phyloP scores from a whole-genome alignment of 1,140 invertebrate genomes.

The Plectrocnemia conspersa region DNA sequence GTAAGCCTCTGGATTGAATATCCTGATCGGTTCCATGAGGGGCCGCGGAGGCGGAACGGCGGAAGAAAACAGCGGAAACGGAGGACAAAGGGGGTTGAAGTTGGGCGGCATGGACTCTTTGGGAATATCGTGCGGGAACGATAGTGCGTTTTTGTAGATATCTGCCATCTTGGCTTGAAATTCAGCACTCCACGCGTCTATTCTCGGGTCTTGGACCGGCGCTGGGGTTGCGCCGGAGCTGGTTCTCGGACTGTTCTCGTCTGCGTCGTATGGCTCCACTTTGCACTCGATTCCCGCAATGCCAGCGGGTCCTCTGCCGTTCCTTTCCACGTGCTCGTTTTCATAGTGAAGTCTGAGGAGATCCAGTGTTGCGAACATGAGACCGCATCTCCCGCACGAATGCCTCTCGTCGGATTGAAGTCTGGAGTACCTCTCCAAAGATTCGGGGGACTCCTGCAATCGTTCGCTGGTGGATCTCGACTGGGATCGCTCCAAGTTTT shows the following conservation, averaged over 20 bases:
- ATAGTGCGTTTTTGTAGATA: constrained; percentile 50
- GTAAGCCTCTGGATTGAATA: constrained; percentile 94
- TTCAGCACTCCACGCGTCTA: constrained; percentile 37
- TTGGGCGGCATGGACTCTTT: constrained; percentile 40
- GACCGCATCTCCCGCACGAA: constrained; percentile 25
- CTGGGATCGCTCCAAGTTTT: constrained; percentile 13
- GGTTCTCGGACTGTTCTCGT: constrained; percentile 24
- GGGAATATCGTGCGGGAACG: constrained; percentile 44
- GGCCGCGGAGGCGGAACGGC: constrained; percentile 53
- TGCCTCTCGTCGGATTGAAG: constrained; percentile 20
- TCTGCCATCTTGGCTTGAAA: constrained; percentile 51
- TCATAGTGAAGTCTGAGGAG: constrained; percentile 26
- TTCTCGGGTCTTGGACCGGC: constrained; percentile 21
- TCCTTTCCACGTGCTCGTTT: constrained; percentile 30
- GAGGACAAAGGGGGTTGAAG: constrained; percentile 44
- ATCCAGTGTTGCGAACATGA: constrained; percentile 24
- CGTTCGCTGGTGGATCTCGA: constrained; percentile 16
- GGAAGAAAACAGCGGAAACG: constrained; percentile 36
- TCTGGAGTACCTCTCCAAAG: constrained; percentile 8
- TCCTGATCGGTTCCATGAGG: constrained; percentile 65
- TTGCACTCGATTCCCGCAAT: constrained; percentile 29
- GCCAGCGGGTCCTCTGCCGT: constrained; percentile 19
- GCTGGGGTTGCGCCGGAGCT: constrained; percentile 16
- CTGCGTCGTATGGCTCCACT: constrained; percentile 30
- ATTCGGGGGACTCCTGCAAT: constrained; percentile 11